Percentiles rank a stretch among this genome's conserved stretches.
Evolutionary conservation across 2,113 vertebrate species (phyloP).

Genomic region (Carlito syrichta): DNA sequence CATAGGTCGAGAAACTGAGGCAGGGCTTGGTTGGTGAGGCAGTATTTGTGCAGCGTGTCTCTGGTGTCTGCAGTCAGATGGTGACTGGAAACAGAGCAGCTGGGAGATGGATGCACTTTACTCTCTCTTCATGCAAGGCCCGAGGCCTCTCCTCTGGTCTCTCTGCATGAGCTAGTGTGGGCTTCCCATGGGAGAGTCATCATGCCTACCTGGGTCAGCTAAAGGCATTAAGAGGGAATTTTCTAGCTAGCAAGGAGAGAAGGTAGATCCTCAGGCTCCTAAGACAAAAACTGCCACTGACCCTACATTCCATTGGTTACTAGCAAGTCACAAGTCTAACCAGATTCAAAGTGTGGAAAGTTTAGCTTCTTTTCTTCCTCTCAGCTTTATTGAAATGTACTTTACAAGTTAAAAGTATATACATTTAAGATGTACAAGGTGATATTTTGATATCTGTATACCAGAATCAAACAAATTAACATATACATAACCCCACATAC

Average conservation of each 20-base stretch:
- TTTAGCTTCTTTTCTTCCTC: neutral
- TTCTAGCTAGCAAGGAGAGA: neutral
- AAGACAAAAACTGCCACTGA: neutral
- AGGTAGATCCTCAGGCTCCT: neutral
- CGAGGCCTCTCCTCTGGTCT: neutral
- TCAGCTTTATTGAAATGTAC: neutral
- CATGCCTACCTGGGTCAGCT: neutral
- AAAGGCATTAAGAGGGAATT: neutral
- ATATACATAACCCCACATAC: neutral
- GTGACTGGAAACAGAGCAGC: neutral
- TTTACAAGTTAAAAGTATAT: neutral
- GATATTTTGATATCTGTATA: neutral
- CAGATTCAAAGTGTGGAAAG: neutral
- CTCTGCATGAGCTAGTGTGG: accelerated
- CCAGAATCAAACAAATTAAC: neutral
- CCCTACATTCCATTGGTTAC: neutral
- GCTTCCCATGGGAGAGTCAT: neutral
- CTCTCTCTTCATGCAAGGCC: neutral
- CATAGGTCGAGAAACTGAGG: neutral
- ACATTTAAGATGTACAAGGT: neutral
- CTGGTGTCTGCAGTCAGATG: no score
- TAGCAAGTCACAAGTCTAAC: neutral
- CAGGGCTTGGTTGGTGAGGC: neutral
- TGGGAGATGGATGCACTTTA: accelerated
- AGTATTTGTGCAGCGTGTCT: neutral